Evolutionary conservation across 2,113 vertebrate genomes (phyloP).

Genomic region (Oreochromis aureus): DNA sequence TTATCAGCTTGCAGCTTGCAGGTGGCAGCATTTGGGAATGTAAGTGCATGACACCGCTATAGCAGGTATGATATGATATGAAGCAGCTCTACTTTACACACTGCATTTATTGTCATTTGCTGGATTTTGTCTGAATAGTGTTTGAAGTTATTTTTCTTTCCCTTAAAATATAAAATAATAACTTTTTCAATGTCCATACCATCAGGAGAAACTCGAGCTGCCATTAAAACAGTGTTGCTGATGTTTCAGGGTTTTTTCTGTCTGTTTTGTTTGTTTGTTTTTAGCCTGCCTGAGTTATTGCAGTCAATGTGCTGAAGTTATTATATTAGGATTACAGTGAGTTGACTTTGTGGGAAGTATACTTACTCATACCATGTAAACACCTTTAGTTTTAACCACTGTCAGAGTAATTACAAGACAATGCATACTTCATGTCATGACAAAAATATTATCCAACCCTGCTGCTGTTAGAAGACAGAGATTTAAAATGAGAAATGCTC

Average conservation of each 20-base stretch:
- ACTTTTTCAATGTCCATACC: not conserved
- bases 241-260: not conserved
- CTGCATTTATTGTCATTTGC: not conserved
- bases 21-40: not conserved
- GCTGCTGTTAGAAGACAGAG: not conserved
- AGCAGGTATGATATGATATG: not conserved
- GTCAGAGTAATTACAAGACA: not conserved
- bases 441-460: not conserved
- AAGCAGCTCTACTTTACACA: not conserved
- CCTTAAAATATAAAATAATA: not conserved
- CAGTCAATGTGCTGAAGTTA: not conserved
- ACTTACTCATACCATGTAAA: not conserved
- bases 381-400: not conserved
- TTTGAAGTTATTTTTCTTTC: not conserved
- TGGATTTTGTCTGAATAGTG: not conserved
- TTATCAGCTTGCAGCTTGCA: not conserved
- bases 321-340: not conserved
- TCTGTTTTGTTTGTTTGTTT: not conserved
- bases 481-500: not conserved
- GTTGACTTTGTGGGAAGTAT: not conserved
- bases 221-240: not conserved
- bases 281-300: not conserved
- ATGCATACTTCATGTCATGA: not conserved
- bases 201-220: not conserved
- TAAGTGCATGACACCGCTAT: not conserved